Percentiles rank a stretch among this genome's conserved stretches.
phyloP scores from a whole-genome alignment of 2,113 vertebrate species.

The Antigone vipio region DNA sequence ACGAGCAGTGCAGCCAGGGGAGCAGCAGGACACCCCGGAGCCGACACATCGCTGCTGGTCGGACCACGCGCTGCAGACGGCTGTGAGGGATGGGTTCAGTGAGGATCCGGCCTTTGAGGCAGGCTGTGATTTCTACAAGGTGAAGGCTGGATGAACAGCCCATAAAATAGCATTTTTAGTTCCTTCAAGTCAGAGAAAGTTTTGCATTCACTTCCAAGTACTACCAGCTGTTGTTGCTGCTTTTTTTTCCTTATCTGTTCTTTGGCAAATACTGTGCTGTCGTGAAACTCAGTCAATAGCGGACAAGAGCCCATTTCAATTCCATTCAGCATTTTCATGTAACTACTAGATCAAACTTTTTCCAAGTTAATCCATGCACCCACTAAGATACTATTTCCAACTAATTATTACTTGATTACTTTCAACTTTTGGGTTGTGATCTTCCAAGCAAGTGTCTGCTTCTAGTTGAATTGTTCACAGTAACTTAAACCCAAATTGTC shows the following conservation, averaged over 20 bases:
- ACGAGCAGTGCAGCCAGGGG: background rate
- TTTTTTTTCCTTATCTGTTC: background rate
- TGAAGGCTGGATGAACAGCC: background rate
- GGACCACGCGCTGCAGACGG: rapidly evolving
- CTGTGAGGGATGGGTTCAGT: rapidly evolving
- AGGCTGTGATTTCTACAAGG: background rate
- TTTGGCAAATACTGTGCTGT: background rate
- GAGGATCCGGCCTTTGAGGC: background rate
- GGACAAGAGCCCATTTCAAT: background rate
- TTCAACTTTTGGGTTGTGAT: background rate
- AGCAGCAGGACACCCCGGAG: background rate
- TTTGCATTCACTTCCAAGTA: background rate
- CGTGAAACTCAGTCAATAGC: background rate
- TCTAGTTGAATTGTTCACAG: background rate
- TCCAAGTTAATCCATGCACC: background rate
- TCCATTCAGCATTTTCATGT: background rate
- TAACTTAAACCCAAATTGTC: background rate
- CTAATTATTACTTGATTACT: background rate
- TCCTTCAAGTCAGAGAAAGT: background rate
- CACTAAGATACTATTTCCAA: background rate
- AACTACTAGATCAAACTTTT: background rate
- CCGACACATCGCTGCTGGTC: background rate
- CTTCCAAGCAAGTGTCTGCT: background rate
- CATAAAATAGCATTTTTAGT: background rate
- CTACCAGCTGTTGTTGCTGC: background rate